Percentiles rank a stretch among this genome's conserved stretches.
These are phyloP conservation scores for Araneus ventricosus DNA, from an alignment of 1,140 invertebrate species.

Conservation along the genomic window DNA sequence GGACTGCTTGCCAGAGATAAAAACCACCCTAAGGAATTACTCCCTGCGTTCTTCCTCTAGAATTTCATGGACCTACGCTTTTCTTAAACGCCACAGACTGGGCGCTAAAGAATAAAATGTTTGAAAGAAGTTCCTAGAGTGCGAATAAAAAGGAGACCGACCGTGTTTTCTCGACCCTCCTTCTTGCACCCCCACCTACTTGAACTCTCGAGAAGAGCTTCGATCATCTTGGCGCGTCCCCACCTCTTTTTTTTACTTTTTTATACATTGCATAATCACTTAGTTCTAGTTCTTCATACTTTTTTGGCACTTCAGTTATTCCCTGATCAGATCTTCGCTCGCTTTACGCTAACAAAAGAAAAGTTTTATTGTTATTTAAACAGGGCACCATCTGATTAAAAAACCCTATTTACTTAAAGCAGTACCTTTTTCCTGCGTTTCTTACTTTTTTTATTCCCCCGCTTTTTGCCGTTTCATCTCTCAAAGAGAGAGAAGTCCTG, in stretches of 20 bases:
- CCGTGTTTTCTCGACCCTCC: conserved; percentile 25
- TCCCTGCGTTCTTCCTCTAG: background rate
- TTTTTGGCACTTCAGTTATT: conserved; percentile 14
- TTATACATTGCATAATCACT: conserved; percentile 57
- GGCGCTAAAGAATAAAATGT: conserved; percentile 35
- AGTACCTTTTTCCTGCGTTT: background rate
- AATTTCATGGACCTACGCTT: conserved; percentile 11
- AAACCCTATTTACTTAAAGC: conserved; percentile 50
- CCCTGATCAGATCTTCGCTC: conserved; percentile 10
- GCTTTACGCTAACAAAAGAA: conserved; percentile 32
- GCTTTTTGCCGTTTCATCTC: background rate
- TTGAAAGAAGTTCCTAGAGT: conserved; percentile 18
- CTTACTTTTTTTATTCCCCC: background rate
- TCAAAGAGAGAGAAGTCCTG: background rate
- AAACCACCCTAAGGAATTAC: background rate
- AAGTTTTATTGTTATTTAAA: conserved; percentile 58
- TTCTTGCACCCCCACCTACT: background rate
- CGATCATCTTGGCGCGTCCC: conserved; percentile 31
- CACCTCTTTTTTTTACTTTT: background rate
- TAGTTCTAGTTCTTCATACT: conserved; percentile 38
- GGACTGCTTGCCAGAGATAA: background rate
- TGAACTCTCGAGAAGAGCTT: conserved; percentile 18
- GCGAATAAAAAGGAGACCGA: conserved; percentile 44
- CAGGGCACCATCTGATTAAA: conserved; percentile 28
- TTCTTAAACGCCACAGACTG: background rate